Percentiles rank a stretch among this genome's conserved stretches.
Conservation (phyloP, 2,888 invertebrate genomes). For the Digitonthophagus gazella region DNA sequence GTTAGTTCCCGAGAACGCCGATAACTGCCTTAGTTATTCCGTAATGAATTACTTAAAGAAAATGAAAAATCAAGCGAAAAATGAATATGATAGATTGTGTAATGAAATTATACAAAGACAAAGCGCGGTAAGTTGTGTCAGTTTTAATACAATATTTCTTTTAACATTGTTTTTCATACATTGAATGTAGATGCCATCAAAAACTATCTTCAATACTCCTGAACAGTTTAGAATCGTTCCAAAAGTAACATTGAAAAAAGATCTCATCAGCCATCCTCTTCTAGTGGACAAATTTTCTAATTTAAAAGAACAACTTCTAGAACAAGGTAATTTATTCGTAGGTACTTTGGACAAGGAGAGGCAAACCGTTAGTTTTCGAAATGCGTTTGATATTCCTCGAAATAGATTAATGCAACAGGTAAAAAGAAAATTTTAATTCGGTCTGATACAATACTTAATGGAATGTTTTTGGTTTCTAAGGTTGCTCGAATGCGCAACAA, state of each 20-base stretch:
- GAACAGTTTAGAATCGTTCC: constrained; percentile 54
- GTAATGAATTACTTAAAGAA: constrained; percentile 94
- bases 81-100: constrained; percentile 85
- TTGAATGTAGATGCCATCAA: constrained; percentile 29
- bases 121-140: constrained; percentile 42
- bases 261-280: constrained; percentile 77
- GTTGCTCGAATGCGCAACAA: constrained; percentile 93
- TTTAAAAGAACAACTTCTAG: constrained; percentile 80
- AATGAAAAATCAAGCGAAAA: constrained; percentile 90
- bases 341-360: constrained; percentile 57
- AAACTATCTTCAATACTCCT: constrained; percentile 35
- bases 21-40: constrained; percentile 89
- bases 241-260: constrained; percentile 67
- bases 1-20: constrained; percentile 87
- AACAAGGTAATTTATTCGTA: constrained; percentile 81
- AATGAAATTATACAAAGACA: constrained; percentile 72
- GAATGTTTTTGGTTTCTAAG: constrained; percentile 40
- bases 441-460: neutral
- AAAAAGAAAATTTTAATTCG: constrained; percentile 19
- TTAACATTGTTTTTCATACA: no score
- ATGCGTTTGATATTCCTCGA: constrained; percentile 94
- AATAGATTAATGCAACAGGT: constrained; percentile 84
- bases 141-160: no score
- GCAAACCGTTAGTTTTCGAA: constrained; percentile 73
- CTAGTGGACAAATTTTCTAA: constrained; percentile 79